phyloP scores from a whole-genome alignment of 2,888 invertebrate genomes.

The Tenthredo livida region DNA sequence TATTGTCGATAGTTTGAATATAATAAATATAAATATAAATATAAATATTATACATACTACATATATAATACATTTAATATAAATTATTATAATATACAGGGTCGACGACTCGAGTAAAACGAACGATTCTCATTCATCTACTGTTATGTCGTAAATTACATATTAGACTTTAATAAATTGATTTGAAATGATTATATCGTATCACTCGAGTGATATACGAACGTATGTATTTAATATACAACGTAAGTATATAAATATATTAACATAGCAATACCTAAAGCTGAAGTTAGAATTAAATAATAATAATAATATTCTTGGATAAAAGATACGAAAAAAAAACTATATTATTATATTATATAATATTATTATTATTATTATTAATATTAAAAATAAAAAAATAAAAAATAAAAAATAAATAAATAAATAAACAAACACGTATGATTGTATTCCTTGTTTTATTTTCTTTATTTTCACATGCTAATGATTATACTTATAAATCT shows the following conservation, averaged over 20 bases:
- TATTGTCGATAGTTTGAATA: neutral
- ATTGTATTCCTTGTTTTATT: neutral
- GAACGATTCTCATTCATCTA: neutral
- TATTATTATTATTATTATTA: neutral
- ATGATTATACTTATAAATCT: neutral
- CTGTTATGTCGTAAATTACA: neutral
- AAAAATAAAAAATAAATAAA: neutral
- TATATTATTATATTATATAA: neutral
- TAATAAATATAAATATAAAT: neutral
- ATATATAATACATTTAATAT: neutral
- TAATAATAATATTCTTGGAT: slow-evolving; percentile 10
- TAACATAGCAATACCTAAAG: neutral
- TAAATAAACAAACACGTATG: neutral
- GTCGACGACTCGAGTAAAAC: neutral
- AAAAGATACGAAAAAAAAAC: neutral
- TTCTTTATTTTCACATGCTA: neutral
- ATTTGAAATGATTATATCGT: neutral
- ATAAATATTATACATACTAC: neutral
- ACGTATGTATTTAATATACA: too few species aligned
- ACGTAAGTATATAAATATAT: neutral
- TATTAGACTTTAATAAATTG: neutral
- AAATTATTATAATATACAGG: slow-evolving; percentile 19
- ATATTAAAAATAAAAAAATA: neutral
- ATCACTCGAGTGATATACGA: neutral
- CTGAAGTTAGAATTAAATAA: neutral